A percentile compares a stretch with the other conserved stretches of the same genome.
phyloP scores from a whole-genome alignment of 2,797 vertebrate species.

The Kryptolebias ocellatus region DNA sequence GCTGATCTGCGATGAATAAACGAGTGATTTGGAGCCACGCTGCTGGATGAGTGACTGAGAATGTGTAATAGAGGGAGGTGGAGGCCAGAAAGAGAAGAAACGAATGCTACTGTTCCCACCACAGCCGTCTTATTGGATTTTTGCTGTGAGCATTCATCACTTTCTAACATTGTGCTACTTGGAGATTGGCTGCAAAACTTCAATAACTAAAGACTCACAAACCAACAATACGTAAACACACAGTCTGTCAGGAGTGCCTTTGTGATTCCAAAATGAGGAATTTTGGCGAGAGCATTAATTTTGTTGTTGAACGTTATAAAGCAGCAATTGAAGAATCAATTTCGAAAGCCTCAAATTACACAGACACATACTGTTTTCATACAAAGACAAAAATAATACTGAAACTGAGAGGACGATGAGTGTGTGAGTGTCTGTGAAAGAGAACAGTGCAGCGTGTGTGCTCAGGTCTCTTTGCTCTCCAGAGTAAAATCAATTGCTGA shows the following conservation, averaged over 20 bases:
- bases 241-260: slow-evolving; percentile 14
- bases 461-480: slow-evolving; percentile 11
- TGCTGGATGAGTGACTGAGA: slow-evolving; percentile 25
- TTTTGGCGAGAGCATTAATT: slow-evolving; percentile 53
- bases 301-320: slow-evolving; percentile 42
- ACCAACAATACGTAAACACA: slow-evolving; percentile 27
- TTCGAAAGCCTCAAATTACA: slow-evolving; percentile 40
- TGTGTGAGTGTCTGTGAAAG: background rate
- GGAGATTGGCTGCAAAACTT: slow-evolving; percentile 64
- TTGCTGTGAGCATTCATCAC: slow-evolving; percentile 66
- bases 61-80: slow-evolving; percentile 22
- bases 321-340: slow-evolving; percentile 21
- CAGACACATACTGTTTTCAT: slow-evolving; percentile 15
- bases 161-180: slow-evolving; percentile 54
- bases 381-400: slow-evolving; percentile 14
- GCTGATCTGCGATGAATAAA: slow-evolving; percentile 44
- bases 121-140: slow-evolving; percentile 78
- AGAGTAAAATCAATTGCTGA: slow-evolving; percentile 33
- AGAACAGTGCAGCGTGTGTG: background rate
- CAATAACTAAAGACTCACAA: slow-evolving; percentile 71
- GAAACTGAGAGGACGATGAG: slow-evolving; percentile 5
- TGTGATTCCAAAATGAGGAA: slow-evolving; percentile 41
- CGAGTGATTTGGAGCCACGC: slow-evolving; percentile 33
- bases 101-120: slow-evolving; percentile 40
- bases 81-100: slow-evolving; percentile 22